phyloP scores from a whole-genome alignment of 2,113 vertebrate genomes.

The Urocolius indicus region DNA sequence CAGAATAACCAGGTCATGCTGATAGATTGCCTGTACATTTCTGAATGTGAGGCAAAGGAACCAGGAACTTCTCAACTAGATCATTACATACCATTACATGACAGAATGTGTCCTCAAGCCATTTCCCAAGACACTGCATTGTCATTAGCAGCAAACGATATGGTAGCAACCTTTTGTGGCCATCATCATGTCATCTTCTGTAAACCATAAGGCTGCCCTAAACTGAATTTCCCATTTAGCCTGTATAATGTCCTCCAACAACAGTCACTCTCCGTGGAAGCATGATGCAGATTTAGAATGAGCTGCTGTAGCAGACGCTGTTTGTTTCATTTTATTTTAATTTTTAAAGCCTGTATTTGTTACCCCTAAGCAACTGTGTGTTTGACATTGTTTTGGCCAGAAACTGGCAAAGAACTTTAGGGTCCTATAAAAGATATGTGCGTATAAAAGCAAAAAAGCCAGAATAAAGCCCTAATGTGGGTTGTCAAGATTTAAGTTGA shows the following conservation, averaged over 20 bases:
- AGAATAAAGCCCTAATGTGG: conserved; percentile 60
- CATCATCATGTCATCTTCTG: neutral
- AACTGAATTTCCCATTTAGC: neutral
- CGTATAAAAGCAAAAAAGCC: conserved; percentile 63
- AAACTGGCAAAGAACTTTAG: conserved; percentile 43
- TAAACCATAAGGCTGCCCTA: conserved; percentile 8
- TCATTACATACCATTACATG: conserved; percentile 24
- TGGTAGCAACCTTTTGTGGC: conserved; percentile 58
- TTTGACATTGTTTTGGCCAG: conserved; percentile 17
- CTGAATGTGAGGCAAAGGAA: conserved; percentile 15
- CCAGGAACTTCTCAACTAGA: conserved; percentile 25
- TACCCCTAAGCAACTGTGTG: conserved; percentile 3
- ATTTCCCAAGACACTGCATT: conserved; percentile 25
- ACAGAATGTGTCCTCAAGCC: conserved; percentile 16
- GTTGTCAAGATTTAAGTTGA: conserved; percentile 44
- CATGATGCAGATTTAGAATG: neutral
- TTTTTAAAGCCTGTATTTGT: conserved; percentile 29
- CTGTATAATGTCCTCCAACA: neutral
- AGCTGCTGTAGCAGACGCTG: neutral
- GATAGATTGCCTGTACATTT: neutral
- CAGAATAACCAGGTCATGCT: neutral
- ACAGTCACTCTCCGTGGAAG: neutral
- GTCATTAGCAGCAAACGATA: conserved; percentile 51
- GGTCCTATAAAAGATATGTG: conserved; percentile 53
- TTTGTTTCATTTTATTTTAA: conserved; percentile 7